Evolutionary conservation across 2,113 vertebrate species (phyloP).

Genomic region (Amphiprion ocellaris): DNA sequence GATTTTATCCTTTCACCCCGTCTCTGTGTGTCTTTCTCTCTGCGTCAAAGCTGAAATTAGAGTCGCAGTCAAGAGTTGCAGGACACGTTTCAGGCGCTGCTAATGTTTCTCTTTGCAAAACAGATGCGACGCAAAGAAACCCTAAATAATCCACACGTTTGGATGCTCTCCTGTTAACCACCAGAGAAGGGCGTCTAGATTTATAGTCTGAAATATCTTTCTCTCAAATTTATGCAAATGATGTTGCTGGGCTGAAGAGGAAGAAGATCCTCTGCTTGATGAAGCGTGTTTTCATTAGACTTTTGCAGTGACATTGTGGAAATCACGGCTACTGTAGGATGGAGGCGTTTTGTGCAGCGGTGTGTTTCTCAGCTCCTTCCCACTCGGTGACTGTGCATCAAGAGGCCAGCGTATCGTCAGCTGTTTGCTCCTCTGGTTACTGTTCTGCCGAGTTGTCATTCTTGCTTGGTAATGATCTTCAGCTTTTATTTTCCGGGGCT

Average conservation of each 20-base stretch:
- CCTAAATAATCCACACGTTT: background rate
- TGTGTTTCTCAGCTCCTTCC: conserved; percentile 36
- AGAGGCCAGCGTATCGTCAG: conserved; percentile 64
- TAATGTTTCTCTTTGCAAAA: conserved; percentile 39
- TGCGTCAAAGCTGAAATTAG: conserved; percentile 66
- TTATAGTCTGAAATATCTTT: background rate
- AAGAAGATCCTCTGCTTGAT: conserved; percentile 37
- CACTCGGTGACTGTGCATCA: conserved; percentile 34
- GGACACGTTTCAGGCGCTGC: conserved; percentile 45
- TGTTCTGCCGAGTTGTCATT: conserved; percentile 51
- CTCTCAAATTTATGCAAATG: conserved; percentile 24
- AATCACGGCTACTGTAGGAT: conserved; percentile 16
- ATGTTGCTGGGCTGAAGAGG: background rate
- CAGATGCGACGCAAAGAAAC: conserved; percentile 14
- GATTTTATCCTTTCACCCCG: conserved; percentile 74
- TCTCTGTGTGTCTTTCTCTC: conserved; percentile 60
- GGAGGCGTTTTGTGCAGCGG: conserved; percentile 3
- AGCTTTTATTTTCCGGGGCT: conserved; percentile 71
- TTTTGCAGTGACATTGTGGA: conserved; percentile 8
- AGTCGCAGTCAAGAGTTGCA: conserved; percentile 56
- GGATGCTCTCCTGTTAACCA: background rate
- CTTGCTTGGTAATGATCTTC: conserved; percentile 72
- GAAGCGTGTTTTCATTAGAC: conserved; percentile 22
- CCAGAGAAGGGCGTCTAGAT: background rate
- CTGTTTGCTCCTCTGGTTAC: conserved; percentile 58